Evolutionary conservation across 2,113 vertebrate species (phyloP).

Genomic region (Columba livia): DNA sequence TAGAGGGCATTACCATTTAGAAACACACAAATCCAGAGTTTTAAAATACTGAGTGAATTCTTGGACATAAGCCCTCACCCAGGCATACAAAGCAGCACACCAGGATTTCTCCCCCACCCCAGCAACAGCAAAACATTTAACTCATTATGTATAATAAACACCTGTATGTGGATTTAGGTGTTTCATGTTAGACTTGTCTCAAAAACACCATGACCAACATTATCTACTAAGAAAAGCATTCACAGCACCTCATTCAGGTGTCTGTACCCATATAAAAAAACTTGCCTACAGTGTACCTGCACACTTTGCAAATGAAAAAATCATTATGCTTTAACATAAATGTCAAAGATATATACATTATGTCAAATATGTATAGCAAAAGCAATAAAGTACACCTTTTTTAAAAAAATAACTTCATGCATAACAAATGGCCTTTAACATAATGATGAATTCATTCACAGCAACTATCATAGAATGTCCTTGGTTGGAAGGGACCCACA

Average conservation of each 20-base stretch:
- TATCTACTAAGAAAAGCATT: background rate
- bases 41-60: background rate
- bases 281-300: background rate
- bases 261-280: background rate
- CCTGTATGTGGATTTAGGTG: background rate
- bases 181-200: background rate
- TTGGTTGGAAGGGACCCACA: too few species aligned
- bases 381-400: background rate
- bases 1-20: background rate
- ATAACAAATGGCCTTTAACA: background rate
- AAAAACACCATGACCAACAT: background rate
- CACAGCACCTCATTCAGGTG: background rate
- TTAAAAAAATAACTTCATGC: background rate
- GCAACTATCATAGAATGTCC: background rate
- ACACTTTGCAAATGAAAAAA: background rate
- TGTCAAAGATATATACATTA: background rate
- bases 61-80: background rate
- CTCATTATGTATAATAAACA: rapidly evolving
- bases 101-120: background rate
- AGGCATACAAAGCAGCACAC: background rate
- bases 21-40: background rate
- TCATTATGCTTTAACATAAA: background rate
- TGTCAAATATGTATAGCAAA: background rate
- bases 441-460: background rate
- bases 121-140: background rate